Conservation (phyloP, 35 echinoderm and acorn worm species). For the Eucidaris tribuloides region DNA sequence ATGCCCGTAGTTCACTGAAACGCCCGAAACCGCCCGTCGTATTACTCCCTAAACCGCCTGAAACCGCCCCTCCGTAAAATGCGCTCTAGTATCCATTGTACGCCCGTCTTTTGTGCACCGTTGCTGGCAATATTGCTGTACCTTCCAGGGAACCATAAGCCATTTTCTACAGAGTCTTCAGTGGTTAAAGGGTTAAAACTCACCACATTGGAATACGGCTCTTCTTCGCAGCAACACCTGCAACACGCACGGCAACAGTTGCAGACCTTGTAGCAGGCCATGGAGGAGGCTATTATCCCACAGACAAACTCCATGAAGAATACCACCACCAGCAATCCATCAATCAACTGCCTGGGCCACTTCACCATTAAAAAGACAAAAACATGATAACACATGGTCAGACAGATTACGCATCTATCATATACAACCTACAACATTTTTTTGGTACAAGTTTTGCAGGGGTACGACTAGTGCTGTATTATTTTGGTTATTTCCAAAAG, state of each 20-base stretch:
- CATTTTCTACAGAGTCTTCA: no score
- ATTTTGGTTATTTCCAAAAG: no score
- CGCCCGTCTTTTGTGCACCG: neutral
- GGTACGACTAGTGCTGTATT: no score
- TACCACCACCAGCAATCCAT: neutral
- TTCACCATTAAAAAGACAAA: neutral
- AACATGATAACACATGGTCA: neutral
- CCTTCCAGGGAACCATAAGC: no score
- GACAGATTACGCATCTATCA: no score
- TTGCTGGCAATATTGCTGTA: neutral
- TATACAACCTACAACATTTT: no score
- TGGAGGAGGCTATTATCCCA: neutral
- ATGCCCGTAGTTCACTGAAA: no score
- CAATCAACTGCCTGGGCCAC: neutral
- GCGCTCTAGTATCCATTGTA: no score
- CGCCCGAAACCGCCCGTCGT: neutral
- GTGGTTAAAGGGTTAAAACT: no score
- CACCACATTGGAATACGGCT: neutral
- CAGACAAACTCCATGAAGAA: neutral
- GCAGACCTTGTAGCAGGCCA: constrained; percentile 16
- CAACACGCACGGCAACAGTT: neutral
- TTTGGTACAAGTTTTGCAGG: no score
- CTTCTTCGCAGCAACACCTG: neutral
- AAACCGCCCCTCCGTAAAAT: no score
- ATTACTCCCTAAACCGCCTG: neutral